Conservation (phyloP, 1,140 invertebrate genomes). For the Caenorhabditis briggsae region DNA sequence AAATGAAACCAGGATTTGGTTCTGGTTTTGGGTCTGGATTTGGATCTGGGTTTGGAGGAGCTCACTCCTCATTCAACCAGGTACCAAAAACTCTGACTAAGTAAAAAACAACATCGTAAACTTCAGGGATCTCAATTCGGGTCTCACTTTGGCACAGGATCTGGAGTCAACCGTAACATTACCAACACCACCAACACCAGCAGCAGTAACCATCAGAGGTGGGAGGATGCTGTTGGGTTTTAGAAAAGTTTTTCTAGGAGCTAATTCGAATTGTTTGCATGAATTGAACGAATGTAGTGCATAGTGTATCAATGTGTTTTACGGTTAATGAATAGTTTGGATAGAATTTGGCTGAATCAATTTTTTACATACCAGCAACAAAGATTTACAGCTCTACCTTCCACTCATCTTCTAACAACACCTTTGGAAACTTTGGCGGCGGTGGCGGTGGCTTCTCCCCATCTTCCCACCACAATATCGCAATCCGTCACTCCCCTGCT, state of each 20-base stretch:
- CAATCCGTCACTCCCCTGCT: conserved; percentile 53
- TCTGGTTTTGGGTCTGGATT: conserved; percentile 45
- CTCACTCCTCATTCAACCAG: conserved; percentile 17
- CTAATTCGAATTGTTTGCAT: no score
- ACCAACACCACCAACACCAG: conserved; percentile 56
- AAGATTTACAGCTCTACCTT: conserved; percentile 6
- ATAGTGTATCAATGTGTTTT: neutral
- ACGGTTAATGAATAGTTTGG: neutral
- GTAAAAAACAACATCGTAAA: no score
- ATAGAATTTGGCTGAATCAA: neutral
- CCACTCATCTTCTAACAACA: conserved; percentile 22
- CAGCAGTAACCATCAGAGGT: conserved; percentile 51
- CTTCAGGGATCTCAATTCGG: neutral
- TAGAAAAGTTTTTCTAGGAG: neutral
- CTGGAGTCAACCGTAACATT: conserved; percentile 48
- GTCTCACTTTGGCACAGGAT: conserved; percentile 23
- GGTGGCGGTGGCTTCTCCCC: conserved; percentile 15
- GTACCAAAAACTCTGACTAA: neutral
- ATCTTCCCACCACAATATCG: conserved; percentile 46
- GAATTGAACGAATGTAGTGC: neutral
- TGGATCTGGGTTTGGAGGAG: conserved; percentile 39
- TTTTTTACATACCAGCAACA: no score
- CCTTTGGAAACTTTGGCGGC: conserved; percentile 8
- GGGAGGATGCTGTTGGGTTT: conserved; percentile 50
- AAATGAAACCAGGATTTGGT: conserved; percentile 57